Conservation (phyloP, 2,113 vertebrate genomes). For the Steatornis caripensis region DNA sequence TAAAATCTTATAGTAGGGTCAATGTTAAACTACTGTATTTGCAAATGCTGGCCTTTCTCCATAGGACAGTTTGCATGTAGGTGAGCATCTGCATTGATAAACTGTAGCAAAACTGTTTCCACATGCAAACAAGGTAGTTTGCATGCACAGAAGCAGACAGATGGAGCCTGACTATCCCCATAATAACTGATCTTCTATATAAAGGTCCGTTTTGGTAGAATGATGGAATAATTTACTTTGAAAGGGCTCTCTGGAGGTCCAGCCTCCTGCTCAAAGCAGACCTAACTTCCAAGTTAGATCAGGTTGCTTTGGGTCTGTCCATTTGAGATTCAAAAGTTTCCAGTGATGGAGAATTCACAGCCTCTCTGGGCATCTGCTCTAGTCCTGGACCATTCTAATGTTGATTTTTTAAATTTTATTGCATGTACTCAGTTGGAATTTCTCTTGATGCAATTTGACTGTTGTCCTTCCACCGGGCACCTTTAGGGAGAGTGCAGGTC, state of each 20-base stretch:
- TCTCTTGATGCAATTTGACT: not conserved
- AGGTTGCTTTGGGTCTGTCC: not conserved
- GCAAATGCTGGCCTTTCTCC: not conserved
- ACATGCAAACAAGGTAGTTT: not conserved
- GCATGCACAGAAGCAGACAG: not conserved
- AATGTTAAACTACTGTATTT: not conserved
- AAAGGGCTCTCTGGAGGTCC: not conserved
- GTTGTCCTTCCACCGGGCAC: not conserved
- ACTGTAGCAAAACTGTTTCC: not conserved
- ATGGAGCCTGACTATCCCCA: not conserved
- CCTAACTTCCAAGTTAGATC: not conserved
- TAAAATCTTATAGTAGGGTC: not conserved
- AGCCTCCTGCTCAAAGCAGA: not conserved
- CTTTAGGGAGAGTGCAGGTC: not conserved
- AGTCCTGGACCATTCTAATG: not conserved
- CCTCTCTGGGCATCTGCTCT: not conserved
- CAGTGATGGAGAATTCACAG: not conserved
- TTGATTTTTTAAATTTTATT: not conserved
- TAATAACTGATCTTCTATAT: not conserved
- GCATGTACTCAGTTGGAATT: not conserved
- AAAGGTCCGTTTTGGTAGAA: not conserved
- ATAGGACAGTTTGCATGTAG: not conserved
- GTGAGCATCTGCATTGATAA: not conserved
- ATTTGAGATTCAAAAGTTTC: not conserved
- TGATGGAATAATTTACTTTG: not conserved